Evolutionary conservation across 2,888 invertebrate species (phyloP).

Genomic region (Agrochola litura): DNA sequence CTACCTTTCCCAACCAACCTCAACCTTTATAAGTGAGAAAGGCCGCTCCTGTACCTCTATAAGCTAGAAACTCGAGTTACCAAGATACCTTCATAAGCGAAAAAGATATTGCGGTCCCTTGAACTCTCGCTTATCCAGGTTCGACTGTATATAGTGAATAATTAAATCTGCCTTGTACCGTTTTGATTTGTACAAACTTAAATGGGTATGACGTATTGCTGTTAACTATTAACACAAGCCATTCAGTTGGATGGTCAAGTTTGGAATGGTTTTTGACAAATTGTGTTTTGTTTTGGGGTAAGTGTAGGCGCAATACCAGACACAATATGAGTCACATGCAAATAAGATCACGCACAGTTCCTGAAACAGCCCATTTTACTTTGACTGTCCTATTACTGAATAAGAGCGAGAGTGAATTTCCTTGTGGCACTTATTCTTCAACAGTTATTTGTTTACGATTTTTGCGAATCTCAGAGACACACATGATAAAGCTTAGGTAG

Average conservation of each 20-base stretch:
- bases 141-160: conserved; percentile 33
- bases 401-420: not conserved
- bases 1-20: too few species aligned
- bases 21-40: too few species aligned
- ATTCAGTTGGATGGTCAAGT: not conserved
- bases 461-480: not conserved
- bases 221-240: not conserved
- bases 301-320: not conserved
- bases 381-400: not conserved
- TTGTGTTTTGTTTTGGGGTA: not conserved
- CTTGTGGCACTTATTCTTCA: not conserved
- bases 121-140: too few species aligned
- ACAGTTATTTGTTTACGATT: conserved; percentile 3
- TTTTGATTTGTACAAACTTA: conserved; percentile 17
- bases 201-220: conserved; percentile 8
- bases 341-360: not conserved
- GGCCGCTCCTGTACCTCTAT: too few species aligned
- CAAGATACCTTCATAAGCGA: too few species aligned
- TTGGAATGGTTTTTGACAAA: not conserved
- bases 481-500: not conserved
- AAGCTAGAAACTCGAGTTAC: too few species aligned
- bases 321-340: conserved; percentile 5
- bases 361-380: not conserved
- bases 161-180: conserved; percentile 16
- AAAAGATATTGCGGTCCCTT: too few species aligned